Conservation (phyloP, 1,140 invertebrate genomes). For the Hyles vespertilio region DNA sequence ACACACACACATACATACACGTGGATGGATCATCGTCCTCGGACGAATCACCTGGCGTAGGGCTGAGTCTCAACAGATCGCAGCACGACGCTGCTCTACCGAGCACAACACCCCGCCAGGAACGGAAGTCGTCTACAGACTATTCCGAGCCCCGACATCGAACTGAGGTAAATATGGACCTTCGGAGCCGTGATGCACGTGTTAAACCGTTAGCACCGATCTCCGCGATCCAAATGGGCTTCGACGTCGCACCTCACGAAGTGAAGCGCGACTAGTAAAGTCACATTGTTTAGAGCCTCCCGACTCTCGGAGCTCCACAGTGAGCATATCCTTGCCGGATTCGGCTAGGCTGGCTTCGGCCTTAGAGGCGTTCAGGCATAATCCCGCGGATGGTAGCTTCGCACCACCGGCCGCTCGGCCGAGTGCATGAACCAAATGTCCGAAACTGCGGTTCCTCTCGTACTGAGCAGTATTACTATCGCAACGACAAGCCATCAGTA, state of each 20-base stretch:
- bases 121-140: conserved; percentile 77
- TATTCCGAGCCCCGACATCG: conserved; percentile 75
- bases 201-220: conserved; percentile 13
- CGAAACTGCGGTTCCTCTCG: conserved; percentile 83
- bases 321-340: conserved; percentile 60
- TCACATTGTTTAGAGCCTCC: conserved; percentile 64
- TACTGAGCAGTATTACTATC: conserved; percentile 77
- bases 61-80: too few relatives aligned
- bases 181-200: conserved; percentile 16
- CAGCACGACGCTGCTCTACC: too few relatives aligned
- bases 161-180: conserved; percentile 44
- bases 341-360: conserved; percentile 81
- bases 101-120: conserved; percentile 73
- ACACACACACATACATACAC: too few relatives aligned
- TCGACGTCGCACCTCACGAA: conserved; percentile 19
- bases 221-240: conserved; percentile 22
- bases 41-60: too few relatives aligned
- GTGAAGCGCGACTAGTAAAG: conserved; percentile 80
- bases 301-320: too few relatives aligned
- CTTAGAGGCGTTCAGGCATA: conserved; percentile 91
- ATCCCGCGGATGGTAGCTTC: conserved; percentile 89
- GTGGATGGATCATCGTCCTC: too few relatives aligned
- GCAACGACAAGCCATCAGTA: conserved; percentile 71
- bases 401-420: conserved; percentile 81
- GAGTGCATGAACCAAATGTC: conserved; percentile 85